Evolutionary conservation across 2,113 vertebrate species (phyloP).

Genomic region (Microcebus griseorufus): DNA sequence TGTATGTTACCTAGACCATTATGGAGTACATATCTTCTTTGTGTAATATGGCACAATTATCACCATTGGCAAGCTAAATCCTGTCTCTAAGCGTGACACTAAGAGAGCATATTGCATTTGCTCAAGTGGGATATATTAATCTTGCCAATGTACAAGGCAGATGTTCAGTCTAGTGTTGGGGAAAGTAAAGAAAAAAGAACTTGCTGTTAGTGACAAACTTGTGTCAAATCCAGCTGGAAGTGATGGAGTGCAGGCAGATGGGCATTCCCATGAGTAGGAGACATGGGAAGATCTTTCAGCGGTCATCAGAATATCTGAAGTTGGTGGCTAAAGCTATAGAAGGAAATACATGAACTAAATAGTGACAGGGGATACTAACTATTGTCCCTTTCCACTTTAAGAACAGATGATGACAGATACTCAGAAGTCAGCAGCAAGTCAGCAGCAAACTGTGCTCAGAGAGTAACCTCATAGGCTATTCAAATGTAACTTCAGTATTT

Average conservation of each 20-base stretch:
- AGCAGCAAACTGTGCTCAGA: conserved; percentile 6
- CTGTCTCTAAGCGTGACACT: conserved; percentile 41
- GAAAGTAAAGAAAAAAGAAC: conserved; percentile 58
- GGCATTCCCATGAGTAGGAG: conserved; percentile 44
- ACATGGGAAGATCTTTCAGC: conserved; percentile 24
- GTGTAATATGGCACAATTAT: conserved; percentile 13
- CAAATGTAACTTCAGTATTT: not conserved
- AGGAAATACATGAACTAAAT: conserved; percentile 50
- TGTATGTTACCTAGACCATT: not conserved
- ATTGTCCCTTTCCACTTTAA: not conserved
- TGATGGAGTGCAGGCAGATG: conserved; percentile 66
- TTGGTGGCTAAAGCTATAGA: not conserved
- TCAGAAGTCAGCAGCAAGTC: conserved; percentile 34
- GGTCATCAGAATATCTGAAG: conserved; percentile 63
- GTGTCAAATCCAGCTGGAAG: conserved; percentile 63
- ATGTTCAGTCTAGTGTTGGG: conserved; percentile 66
- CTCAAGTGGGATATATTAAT: conserved; percentile 64
- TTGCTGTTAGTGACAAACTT: conserved; percentile 61
- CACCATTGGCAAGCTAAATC: conserved; percentile 16
- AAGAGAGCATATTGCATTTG: conserved; percentile 68
- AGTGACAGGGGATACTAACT: not conserved
- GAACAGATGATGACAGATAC: not conserved
- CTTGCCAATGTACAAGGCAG: conserved; percentile 63
- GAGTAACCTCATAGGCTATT: not conserved
- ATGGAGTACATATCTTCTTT: not conserved